Evolutionary conservation across 1,140 invertebrate genomes (phyloP).

Genomic region (Homarus americanus): DNA sequence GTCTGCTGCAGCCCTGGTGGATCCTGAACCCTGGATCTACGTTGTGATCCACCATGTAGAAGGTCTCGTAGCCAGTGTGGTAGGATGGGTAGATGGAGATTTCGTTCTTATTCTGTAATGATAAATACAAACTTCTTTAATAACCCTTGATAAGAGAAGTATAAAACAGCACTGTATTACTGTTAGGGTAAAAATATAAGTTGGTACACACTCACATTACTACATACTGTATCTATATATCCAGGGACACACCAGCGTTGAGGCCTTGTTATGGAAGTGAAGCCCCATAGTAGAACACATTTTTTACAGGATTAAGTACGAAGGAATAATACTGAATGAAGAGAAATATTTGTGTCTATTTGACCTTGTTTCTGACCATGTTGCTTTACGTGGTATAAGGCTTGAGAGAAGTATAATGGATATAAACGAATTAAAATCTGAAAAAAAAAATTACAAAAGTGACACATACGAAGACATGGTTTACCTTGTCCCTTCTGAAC

Average conservation of each 20-base stretch:
- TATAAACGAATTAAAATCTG: background rate
- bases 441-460: background rate
- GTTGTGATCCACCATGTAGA: conserved; percentile 58
- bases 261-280: no score
- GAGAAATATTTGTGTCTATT: background rate
- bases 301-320: background rate
- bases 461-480: background rate
- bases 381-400: background rate
- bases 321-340: background rate
- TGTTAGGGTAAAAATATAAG: no score
- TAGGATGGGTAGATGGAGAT: conserved; percentile 67
- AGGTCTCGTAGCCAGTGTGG: conserved; percentile 75
- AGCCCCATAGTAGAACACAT: no score
- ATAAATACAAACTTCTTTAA: no score
- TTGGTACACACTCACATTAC: no score
- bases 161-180: no score
- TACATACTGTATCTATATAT: no score
- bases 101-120: conserved; percentile 38
- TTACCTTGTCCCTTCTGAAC: conserved; percentile 59
- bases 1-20: conserved; percentile 71
- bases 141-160: no score
- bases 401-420: background rate
- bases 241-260: no score
- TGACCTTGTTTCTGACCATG: no score
- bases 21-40: conserved; percentile 72